Percentiles rank a stretch among this genome's conserved stretches.
Evolutionary conservation across 1,140 invertebrate genomes (phyloP).

Genomic region (Eupristina koningsbergeri): DNA sequence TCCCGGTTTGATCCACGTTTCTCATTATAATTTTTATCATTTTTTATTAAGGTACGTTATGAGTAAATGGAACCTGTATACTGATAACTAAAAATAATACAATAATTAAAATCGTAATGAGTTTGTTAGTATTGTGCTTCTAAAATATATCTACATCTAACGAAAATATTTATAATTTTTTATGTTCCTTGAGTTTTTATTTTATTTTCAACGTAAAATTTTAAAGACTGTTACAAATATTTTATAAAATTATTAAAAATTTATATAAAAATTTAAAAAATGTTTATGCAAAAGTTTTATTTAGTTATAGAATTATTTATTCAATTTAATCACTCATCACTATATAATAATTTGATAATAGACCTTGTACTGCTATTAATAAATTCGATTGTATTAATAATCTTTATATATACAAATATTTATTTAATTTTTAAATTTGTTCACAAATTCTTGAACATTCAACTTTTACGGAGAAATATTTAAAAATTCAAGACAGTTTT

Average conservation of each 20-base stretch:
- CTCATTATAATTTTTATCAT: slow-evolving; percentile 11
- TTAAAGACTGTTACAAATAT: background rate
- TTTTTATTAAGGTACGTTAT: slow-evolving; percentile 46
- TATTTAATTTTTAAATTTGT: background rate
- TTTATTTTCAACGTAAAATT: background rate
- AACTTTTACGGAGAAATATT: no score
- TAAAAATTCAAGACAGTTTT: background rate
- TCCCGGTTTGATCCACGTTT: slow-evolving; percentile 25
- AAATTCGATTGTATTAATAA: background rate
- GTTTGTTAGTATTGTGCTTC: background rate
- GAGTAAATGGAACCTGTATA: slow-evolving; percentile 35
- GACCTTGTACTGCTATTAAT: background rate
- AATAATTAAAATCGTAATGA: background rate
- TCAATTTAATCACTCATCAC: background rate
- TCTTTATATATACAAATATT: background rate
- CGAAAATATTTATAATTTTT: background rate
- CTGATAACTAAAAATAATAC: background rate
- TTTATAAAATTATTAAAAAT: background rate
- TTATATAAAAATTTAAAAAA: background rate
- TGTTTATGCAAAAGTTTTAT: no score
- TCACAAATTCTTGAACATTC: no score
- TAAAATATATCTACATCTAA: background rate
- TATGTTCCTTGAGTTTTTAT: no score
- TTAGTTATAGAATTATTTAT: background rate
- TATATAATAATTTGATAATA: background rate